Evolutionary conservation across 2,113 vertebrate species (phyloP).

Genomic region (Piaya cayana): DNA sequence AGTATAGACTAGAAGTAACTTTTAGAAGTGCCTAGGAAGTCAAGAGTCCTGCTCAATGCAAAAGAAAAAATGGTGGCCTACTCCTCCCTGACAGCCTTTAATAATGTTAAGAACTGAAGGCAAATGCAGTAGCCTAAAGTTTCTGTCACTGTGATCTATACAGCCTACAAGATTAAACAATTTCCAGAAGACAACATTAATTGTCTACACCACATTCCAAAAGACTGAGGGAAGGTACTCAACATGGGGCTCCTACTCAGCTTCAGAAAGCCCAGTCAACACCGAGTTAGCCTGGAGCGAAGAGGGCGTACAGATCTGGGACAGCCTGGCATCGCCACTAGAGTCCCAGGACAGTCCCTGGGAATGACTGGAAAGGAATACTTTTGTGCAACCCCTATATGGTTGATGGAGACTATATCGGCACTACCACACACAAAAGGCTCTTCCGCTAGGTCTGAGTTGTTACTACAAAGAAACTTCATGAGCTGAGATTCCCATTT

Average conservation of each 20-base stretch:
- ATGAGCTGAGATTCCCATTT: not conserved
- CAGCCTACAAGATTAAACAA: not conserved
- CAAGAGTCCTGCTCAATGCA: not conserved
- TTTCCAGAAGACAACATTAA: not conserved
- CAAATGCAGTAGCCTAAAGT: not conserved
- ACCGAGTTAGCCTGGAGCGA: fast-evolving
- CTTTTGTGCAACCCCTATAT: not conserved
- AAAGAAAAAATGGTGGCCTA: not conserved
- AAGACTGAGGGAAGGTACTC: not conserved
- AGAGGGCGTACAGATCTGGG: not conserved
- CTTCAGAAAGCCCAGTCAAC: not conserved
- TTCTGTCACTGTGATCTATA: not conserved
- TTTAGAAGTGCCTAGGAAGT: not conserved
- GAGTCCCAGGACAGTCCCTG: not conserved
- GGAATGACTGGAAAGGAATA: not conserved
- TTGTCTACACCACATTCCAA: not conserved
- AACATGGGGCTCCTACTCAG: not conserved
- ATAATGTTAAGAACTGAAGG: not conserved
- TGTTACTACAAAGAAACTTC: not conserved
- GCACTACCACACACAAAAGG: not conserved
- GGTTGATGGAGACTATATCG: not conserved
- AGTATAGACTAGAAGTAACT: not conserved
- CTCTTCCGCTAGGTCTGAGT: not conserved
- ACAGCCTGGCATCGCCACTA: not conserved
- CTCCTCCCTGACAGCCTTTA: not conserved